phyloP scores from a whole-genome alignment of 1,140 invertebrate genomes.

The Maconellicoccus hirsutus region DNA sequence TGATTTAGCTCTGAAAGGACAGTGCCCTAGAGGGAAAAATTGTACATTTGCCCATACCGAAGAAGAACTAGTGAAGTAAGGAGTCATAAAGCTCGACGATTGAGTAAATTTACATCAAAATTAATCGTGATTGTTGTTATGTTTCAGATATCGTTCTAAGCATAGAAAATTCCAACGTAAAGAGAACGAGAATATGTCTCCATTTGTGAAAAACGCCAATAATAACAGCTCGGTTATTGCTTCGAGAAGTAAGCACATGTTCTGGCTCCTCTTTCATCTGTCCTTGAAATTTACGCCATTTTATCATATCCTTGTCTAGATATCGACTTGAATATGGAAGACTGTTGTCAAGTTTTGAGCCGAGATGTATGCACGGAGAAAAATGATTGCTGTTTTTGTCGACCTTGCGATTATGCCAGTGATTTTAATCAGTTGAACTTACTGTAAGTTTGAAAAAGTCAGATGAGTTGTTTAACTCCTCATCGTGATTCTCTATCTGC shows the following conservation, averaged over 20 bases:
- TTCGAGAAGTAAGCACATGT: too few relatives aligned
- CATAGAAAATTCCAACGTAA: conserved; percentile 17
- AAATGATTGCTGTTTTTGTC: conserved; percentile 10
- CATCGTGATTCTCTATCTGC: too few relatives aligned
- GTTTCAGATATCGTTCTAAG: conserved; percentile 11
- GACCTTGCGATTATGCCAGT: neutral
- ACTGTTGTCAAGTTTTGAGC: neutral
- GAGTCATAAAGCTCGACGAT: too few relatives aligned
- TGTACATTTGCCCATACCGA: conserved; percentile 89
- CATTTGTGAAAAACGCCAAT: neutral
- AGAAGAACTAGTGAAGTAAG: conserved; percentile 68
- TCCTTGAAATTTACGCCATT: too few relatives aligned
- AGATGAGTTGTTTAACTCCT: too few relatives aligned
- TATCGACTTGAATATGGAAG: neutral
- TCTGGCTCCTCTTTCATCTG: too few relatives aligned
- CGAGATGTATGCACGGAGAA: neutral
- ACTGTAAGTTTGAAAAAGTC: neutral
- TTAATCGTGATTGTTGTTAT: too few relatives aligned
- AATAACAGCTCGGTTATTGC: neutral
- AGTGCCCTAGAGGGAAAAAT: conserved; percentile 69
- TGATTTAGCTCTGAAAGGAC: conserved; percentile 60
- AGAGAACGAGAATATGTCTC: neutral
- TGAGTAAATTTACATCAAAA: too few relatives aligned
- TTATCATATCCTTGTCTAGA: neutral
- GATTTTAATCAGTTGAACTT: neutral